Base-by-base conservation (phyloP, 2,888 invertebrate genomes). In the Camponotus fellah region DNA sequence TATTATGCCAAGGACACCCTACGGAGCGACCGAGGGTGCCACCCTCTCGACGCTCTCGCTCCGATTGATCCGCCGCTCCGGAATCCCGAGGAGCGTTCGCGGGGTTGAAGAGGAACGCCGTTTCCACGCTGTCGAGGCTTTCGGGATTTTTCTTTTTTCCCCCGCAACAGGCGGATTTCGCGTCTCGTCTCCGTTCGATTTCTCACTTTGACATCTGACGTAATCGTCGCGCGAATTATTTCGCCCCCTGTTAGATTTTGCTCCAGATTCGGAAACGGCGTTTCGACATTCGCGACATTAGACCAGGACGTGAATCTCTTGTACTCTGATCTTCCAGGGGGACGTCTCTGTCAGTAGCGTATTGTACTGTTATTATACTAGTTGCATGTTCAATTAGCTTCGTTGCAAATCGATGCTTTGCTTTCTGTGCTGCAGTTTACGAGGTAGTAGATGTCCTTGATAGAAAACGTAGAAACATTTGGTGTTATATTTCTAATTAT, bases 21-120 rank as follows among this genome's bases (percentile, higher is more conserved):
- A n/a, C 85, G 82, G 58, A 87, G 79, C 71, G 79, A 76, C 56
- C 56, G 75, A 75, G 40, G 74, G 74, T 60, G 37, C 71, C 77
- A 77, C 66, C 77, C 77, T 40, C 76, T 40, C 76, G 76, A 21
- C 60, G 53, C 40, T 56, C 26, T 56, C 77, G 58, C 68, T 65
- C 53, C 46, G 43, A 79, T 79, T 79, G 79, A 79, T 79, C 69
- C 75, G 60, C 14, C 32, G 46, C 46, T 76, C 76, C 53, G 76
- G 53, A 49, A 17, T 64, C 49, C 10, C 34, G 65, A 65, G 4
- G 12, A n/a, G 68, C 32, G 26, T 46, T 32, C 46, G 68, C 17
- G n/a, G n/a, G 8, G 53, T 60, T 17, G 4, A 17, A 32, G 8
- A 49, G 26, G 1, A 49, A 49, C 49, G 68, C 68, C 17, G 8